A percentile compares a stretch with the other conserved stretches of the same genome.
Conservation (phyloP, 2,888 invertebrate genomes). For the Calameuta filiformis region DNA sequence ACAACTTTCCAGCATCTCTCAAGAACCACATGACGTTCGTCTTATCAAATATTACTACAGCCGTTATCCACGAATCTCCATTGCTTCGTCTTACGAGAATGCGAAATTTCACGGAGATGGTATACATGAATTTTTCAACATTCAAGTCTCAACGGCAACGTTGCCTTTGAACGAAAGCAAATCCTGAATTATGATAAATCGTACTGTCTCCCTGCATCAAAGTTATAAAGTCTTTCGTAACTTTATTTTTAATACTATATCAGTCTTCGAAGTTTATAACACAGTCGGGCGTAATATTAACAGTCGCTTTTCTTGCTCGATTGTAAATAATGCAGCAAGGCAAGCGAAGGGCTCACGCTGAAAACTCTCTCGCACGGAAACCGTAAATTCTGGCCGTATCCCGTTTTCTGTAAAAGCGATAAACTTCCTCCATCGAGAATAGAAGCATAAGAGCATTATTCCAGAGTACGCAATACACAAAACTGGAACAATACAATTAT, state of each 20-base stretch:
- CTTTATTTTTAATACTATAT: not conserved
- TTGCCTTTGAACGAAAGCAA: not conserved
- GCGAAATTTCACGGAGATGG: not conserved
- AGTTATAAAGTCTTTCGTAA: not conserved
- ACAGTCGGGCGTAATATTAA: not conserved
- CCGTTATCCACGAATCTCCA: not conserved
- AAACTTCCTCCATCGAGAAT: not conserved
- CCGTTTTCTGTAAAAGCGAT: not conserved
- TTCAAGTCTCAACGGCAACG: not conserved
- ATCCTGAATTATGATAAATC: too few species aligned
- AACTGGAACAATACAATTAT: not conserved
- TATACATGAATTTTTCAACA: not conserved
- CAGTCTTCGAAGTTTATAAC: not conserved
- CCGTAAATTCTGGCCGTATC: not conserved
- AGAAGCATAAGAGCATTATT: not conserved
- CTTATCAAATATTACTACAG: not conserved
- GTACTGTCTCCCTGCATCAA: not conserved
- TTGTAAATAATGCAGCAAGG: not conserved
- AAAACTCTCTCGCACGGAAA: not conserved
- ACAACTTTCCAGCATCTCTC: not conserved
- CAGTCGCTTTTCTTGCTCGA: not conserved
- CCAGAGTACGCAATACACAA: not conserved
- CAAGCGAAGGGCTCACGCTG: not conserved
- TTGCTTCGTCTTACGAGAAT: not conserved
- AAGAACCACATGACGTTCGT: not conserved